Evolutionary conservation across 2,797 vertebrate species (phyloP), one percentile per base, ranked within the genome.

Genomic region (Acipenser oxyrinchus): DNA sequence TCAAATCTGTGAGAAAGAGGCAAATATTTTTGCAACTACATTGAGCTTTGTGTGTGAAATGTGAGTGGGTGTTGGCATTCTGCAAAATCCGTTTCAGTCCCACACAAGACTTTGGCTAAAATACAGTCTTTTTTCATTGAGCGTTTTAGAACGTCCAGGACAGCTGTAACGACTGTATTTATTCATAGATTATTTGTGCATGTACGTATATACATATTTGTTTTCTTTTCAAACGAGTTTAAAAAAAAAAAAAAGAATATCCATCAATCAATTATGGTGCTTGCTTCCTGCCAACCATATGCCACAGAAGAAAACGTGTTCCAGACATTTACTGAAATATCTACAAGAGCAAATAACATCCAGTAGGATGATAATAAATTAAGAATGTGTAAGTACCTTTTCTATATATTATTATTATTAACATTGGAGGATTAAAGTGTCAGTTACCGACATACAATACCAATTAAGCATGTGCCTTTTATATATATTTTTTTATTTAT

Each of bases 61-160:
- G 87, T 85, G 91, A 91, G 96, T 93, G 91, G 95, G 93, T 91
- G 94, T 93, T 83, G 86, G 86, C 83, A 88, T 92, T 93, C 86
- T 84, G 83, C 77, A 77, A 78, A 69, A 79, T 72, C 77, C 81
- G 75, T 79, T 79, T 89, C 76, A 80, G 59, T 67, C 75, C 79
- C 73, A 76, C 76, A 79, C 79, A 72, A 78, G 8, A 77, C 74
- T 77, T 48, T 67, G 66, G 75, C 77, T 80, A 78, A 83, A 84
- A 83, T 81, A 80, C 51, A 65, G 75, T 10, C 49, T 70, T 69
- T 65, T 37, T 76, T 67, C 82, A 84, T 78, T 75, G 74, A 79
- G 73, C 80, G 76, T 74, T 50, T 37, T 37, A 37, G 37, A 37
- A 37, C 37, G 18, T 18, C 57, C 77, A 72, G 71, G 50, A 55